Evolutionary conservation across 2,113 vertebrate species (phyloP), one percentile per base, ranked within the genome.

Genomic region (Oryzias curvinotus): DNA sequence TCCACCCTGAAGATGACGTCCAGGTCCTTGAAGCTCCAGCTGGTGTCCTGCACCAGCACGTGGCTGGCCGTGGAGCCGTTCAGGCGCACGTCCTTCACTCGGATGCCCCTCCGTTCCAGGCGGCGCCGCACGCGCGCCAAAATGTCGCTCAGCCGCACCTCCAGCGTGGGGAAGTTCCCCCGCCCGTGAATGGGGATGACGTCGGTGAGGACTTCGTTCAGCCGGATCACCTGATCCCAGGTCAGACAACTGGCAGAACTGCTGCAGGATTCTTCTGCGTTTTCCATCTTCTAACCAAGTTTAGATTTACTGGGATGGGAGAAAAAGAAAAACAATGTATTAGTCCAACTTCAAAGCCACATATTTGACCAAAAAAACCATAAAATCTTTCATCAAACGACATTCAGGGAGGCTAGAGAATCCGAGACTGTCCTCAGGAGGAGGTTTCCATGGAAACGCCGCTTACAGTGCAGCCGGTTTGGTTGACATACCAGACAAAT

Each of bases 51-150:
- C 64, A 96, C 96, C 84, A 99, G 82, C 52, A 98, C 96, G 0
- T 99, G 97, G 62, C 96, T 97, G 26, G 97, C 97, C 0, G 95
- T 96, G 19, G 97, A 99, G 66, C 97, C 97, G 0, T 99, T 99
- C 45, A 99, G 91, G 1, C 97, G 94, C 4, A 97, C 78, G 1
- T 99, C 96, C 0, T 87, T 94, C n/a, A 99, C 95, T 4, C 55
- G 46, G 58, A 99, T 94, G 57, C 93, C 94, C 0, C 93, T 92
- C 57, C 91, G 92, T 36, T 93, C 93, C 69, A 99, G 92, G 18
- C 84, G 89, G 36, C 81, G 59, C 28, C 94, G 94, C 48, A 98
- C 97, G 0, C 93, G 94, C n/a, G 93, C 93, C 42, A 99, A 92
- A 1, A 99, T 97, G 80, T 98, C 96, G 80, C 93, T 97, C 69